Base-by-base conservation (phyloP, 2,888 invertebrate species). In the Beris chalybata region DNA sequence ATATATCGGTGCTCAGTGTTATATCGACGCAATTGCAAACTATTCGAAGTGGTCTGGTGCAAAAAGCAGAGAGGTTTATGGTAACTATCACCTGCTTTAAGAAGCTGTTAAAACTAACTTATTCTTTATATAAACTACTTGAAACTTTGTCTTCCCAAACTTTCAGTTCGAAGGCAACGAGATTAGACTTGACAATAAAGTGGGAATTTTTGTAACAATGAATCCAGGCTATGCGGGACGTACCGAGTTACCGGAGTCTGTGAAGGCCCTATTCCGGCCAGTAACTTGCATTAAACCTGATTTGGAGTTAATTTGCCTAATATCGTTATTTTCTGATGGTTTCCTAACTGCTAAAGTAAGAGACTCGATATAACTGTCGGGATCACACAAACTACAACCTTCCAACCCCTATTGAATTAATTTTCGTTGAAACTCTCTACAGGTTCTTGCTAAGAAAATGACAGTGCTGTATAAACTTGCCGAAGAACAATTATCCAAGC, bases 131-230 rank as follows among this genome's bases (percentile, higher is more conserved):
- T 11, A 11, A 1, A 44, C 9, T 44, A 44, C 7, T 48, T 4
- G 15, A 13, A 9, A 7, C 13, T 48, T 7, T 48, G 13, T 7
- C n/a, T 22, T 9, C 31, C 7, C 31, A 4, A 15, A n/a, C 56
- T 5, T 71, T 76, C 74, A 92, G 91, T 93, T 94, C 78, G 92
- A 92, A 82, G 90, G 90, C 1, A 86, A 88, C 75, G 92, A 94
- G 76, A 94, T 95, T 68, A 83, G 82, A 6, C 79, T 96, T 77
- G 94, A 95, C 80, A 82, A 84, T 5, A 93, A 94, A 81, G 91
- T 95, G 13, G 95, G 95, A 1, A 90, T 96, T 70, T 97, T 96
- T 80, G 93, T 95, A 65, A 96, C 95, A 0, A 95, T 96, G 94
- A 95, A 96, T 82, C 95, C 95, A 0, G 95, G 95, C 0, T 95